A percentile compares a stretch with the other conserved stretches of the same genome.
phyloP scores from a whole-genome alignment of 2,797 vertebrate species.

The Eulemur mongoz region DNA sequence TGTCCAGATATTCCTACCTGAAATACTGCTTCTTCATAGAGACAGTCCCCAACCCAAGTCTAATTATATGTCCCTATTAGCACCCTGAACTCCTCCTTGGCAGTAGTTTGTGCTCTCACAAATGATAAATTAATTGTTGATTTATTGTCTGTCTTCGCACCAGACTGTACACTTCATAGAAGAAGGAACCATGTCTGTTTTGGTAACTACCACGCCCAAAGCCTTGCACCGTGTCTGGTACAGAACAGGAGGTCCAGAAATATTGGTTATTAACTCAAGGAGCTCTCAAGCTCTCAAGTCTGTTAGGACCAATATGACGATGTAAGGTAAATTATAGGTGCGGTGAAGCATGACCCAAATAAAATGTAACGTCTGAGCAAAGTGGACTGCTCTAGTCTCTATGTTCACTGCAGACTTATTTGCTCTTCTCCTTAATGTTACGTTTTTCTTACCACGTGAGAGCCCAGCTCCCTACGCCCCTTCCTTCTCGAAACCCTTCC shows the following conservation, averaged over 20 bases:
- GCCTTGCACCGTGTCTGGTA: background rate
- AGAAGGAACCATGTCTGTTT: background rate
- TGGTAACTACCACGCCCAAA: background rate
- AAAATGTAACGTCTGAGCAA: background rate
- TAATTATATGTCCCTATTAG: background rate
- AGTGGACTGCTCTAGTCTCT: no score
- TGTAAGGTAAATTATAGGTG: background rate
- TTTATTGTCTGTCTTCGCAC: background rate
- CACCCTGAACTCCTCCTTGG: background rate
- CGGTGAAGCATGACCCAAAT: background rate
- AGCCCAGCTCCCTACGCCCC: no score
- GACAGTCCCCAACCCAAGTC: background rate
- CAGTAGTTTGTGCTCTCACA: background rate
- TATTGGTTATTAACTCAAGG: background rate
- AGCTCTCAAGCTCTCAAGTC: background rate
- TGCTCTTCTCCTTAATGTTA: no score
- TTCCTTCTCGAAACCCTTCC: no score
- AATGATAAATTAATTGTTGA: background rate
- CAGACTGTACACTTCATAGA: background rate
- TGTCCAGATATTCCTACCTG: background rate
- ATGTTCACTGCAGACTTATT: no score
- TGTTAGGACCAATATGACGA: background rate
- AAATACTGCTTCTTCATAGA: background rate
- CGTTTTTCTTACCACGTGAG: no score
- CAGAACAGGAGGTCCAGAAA: background rate